Evolutionary conservation across 2,888 invertebrate species (phyloP), one percentile per base, ranked within the genome.

Genomic region (Phengaris alcon): DNA sequence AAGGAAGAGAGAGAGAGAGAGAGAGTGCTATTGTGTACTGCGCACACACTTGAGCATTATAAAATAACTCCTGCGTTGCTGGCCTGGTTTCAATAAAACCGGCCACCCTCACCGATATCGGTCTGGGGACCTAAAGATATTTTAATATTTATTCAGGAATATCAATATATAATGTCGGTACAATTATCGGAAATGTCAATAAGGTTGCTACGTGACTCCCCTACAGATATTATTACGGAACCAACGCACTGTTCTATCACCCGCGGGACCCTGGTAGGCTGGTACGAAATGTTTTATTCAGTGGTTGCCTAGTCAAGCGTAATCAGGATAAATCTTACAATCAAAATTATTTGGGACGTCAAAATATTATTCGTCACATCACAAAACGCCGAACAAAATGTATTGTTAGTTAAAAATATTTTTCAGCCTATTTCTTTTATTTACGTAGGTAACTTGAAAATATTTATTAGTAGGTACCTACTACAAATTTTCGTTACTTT

Each of bases 261-360:
- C 72, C 54, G n/a, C n/a, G 72, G 72, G 72, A 72, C 70, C 22
- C 72, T 51, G 15, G 22, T 12, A 51, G 35, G 54, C 72, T 51
- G 15, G 22, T 12, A 51, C 54, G 54, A 52, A 70, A 70, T 22
- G 13, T 52, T 52, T 52, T 48, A 69, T 69, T 48, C 68, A 69
- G n/a, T 9, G 46, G 52, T 13, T 72, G 52, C 52, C 51, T 35
- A 54, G 52, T 72, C 52, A 12, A 51, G 52, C 12, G 35, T 72
- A 13, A 72, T 52, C 10, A 51, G 51, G 72, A 72, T 72, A 72
- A 35, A 72, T 7, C 72, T n/a, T 51, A n/a, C 13, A 13, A 72
- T 22, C 13, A 35, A 13, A 51, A 12, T 69, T 69, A 48, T 52
- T 54, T 54, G 9, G 35, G 8, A 13, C 13, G 1, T 12, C 22